Base-by-base conservation (phyloP, 2,113 vertebrate species). In the Campylomormyrus tamandua region DNA sequence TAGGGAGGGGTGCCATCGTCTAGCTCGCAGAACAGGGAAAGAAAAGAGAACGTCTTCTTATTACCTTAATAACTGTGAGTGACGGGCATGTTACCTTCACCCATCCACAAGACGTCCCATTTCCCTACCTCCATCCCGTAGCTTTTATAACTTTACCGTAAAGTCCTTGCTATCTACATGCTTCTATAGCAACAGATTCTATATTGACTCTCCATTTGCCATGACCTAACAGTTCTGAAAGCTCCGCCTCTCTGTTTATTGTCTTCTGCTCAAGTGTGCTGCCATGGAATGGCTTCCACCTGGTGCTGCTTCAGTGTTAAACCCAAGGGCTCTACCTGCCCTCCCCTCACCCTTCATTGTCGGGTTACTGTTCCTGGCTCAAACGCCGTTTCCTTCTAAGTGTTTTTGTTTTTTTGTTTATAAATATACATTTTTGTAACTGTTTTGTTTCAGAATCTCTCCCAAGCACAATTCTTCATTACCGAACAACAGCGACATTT, bases 401-500 rank as follows among this genome's bases (percentile, higher is more conserved):
- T 74, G 45, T 77, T 42, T 70, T 24, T 85, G 5, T 5, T 74
- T 17, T 39, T 39, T 77, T 53, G 27, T 58, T 46, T 89, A 83
- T 86, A 27, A 66, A 31, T 27, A 27, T 66, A 11, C 86, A 56
- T 89, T 87, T 89, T n/a, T 66, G 58, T 89, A 87, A 56, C 49
- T 27, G 10, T n/a, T 52, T 89, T 46, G 15, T 84, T 84, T 62
- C 83, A 74, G 31, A 31, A 88, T 89, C 89, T 90, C 89, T 89
- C 90, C 91, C 42, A 48, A 87, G 62, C 49, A 80, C 56, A 83
- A 24, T 27, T 83, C 88, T 90, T 89, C 87, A 91, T 48, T 91
- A 87, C 90, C 89, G 85, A 90, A 58, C 6, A 53, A 74, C 58
- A 74, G 90, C 88, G 84, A 74, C 88, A 84, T 91, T 92, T 90